These are phyloP conservation scores for Drosophila suzukii DNA, from an alignment of 1,140 invertebrate species.

Conservation along the genomic window DNA sequence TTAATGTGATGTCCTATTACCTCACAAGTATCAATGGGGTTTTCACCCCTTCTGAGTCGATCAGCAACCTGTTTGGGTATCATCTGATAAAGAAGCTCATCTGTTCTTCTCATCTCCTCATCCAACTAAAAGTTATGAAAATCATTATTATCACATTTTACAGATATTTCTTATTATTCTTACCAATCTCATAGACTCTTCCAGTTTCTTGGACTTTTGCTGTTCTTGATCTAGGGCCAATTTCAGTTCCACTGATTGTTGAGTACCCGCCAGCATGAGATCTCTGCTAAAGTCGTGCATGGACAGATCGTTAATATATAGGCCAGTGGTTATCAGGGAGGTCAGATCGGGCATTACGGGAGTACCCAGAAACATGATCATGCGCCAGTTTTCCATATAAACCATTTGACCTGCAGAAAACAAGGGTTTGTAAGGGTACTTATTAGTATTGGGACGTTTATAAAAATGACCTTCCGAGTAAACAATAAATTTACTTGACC, in stretches of 20 bases:
- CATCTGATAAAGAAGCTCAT: constrained; percentile 98
- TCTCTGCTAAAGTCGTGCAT: constrained; percentile 99
- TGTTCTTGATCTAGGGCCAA: constrained; percentile 98
- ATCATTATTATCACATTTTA: too few relatives aligned
- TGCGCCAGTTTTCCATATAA: constrained; percentile 98
- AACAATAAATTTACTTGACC: background rate
- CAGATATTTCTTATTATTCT: fast-evolving
- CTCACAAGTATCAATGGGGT: constrained; percentile 97
- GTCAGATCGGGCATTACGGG: constrained; percentile 97
- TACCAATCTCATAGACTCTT: constrained; percentile 94
- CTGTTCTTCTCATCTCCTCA: constrained; percentile 97
- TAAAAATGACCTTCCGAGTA: background rate
- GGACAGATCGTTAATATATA: constrained; percentile 98
- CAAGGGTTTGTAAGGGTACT: background rate
- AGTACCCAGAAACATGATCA: constrained; percentile 98
- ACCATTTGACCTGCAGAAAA: constrained; percentile 94
- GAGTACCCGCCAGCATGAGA: constrained; percentile 97
- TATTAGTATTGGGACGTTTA: background rate
- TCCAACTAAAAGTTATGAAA: constrained; percentile 88
- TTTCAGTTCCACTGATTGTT: constrained; percentile 98
- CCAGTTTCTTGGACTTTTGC: constrained; percentile 97
- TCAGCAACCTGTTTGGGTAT: constrained; percentile 99
- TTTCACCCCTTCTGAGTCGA: constrained; percentile 94
- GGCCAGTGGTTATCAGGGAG: constrained; percentile 92
- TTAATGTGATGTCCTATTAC: constrained; percentile 85